Base-by-base conservation (phyloP, 2,888 invertebrate species). In the Melinopterus prodromus region DNA sequence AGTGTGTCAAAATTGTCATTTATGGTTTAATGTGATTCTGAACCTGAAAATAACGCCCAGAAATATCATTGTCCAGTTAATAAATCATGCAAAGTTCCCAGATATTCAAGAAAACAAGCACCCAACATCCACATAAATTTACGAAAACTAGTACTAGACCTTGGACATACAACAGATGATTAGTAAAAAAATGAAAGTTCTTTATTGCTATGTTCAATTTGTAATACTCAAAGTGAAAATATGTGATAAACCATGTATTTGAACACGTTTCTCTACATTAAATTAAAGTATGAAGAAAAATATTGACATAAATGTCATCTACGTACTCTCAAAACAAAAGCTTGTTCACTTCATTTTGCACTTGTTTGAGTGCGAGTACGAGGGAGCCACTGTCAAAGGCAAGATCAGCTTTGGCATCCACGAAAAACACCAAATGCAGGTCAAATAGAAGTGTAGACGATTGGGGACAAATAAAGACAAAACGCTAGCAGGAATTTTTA, bases 321-420 rank as follows among this genome's bases (percentile, higher is more conserved):
- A 86, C 86, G 84, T 84, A 84, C 85, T 85, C 85, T 85, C 86
- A 86, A 86, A 86, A 86, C 86, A 86, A 86, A 86, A 86, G 84
- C 86, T 84, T 83, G 82, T 80, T 85, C 84, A 84, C 84, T 84
- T 83, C 80, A 81, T 82, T 84, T 83, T 84, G 82, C 83, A 82
- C 83, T 83, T 83, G 81, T 82, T 83, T 83, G 81, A 79, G 80
- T 80, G 78, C 78, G 81, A 74, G 74, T 35, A 37, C 74, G 74
- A 35, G 7, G 12, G 16, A 69, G 53, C n/a, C n/a, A 36, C 16
- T 69, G 16, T 38, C 77, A 77, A 77, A n/a, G 16, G 16, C 77
- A 76, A 37, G 53, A 53, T 12, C 7, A 38, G 37, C 15, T 76
- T 38, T 14, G 38, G n/a, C 14, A 76, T 75, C 26, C 16, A 15